Percentiles rank a stretch among this genome's conserved stretches.
Conservation (phyloP, 35 echinoderm and acorn worm genomes). For the Hemicentrotus pulcherrimus region DNA sequence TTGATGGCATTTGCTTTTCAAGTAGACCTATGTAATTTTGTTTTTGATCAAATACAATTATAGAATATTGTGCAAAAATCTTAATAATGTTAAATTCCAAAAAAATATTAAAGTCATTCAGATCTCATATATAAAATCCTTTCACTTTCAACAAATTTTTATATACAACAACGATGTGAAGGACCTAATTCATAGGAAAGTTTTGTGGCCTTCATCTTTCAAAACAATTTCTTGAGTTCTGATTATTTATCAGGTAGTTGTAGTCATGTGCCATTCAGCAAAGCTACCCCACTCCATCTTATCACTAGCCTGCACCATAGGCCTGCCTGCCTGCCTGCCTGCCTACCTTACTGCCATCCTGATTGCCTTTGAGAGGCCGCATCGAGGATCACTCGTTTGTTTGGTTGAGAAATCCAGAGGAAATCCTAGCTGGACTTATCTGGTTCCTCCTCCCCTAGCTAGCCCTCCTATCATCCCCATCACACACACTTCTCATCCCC, state of each 20-base stretch:
- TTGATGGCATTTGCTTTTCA: no score
- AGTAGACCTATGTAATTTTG: no score
- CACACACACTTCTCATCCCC: no score
- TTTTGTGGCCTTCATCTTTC: not conserved
- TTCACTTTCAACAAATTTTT: no score
- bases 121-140: no score
- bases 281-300: not conserved
- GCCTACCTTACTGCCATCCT: not conserved
- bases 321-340: not conserved
- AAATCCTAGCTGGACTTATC: constrained; percentile 38
- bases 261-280: not conserved
- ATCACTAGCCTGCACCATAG: not conserved
- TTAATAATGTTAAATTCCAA: no score
- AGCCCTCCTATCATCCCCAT: not conserved
- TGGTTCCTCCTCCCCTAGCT: not conserved
- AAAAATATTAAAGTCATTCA: no score
- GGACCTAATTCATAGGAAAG: not conserved
- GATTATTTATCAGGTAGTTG: not conserved
- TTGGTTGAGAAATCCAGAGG: constrained; percentile 40
- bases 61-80: no score
- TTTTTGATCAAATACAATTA: no score
- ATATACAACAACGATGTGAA: no score
- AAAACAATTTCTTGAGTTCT: not conserved
- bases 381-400: not conserved
- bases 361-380: constrained; percentile 10